Conservation (phyloP, 2,888 invertebrate genomes). For the Amblyjoppa proteus region DNA sequence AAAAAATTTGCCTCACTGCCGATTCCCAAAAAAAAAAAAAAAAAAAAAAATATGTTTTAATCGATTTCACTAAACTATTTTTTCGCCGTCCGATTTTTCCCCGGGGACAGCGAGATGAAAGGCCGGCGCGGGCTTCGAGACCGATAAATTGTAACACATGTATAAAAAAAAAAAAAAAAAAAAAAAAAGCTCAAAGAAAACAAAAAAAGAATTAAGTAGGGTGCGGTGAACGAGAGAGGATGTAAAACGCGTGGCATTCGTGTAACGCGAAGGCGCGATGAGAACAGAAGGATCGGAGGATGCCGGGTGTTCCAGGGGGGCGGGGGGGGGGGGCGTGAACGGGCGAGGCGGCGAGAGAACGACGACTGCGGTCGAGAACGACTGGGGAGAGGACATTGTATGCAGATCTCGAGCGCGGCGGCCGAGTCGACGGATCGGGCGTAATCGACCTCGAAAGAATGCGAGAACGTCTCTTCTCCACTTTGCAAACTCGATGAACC, state of each 20-base stretch:
- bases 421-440: slow-evolving; percentile 71
- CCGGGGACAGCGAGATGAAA: neutral
- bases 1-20: no score
- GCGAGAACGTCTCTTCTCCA: slow-evolving; percentile 60
- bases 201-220: neutral
- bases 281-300: slow-evolving; percentile 43
- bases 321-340: slow-evolving; percentile 23
- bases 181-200: neutral
- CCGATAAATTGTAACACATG: slow-evolving; percentile 46
- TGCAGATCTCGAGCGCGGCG: slow-evolving; percentile 72
- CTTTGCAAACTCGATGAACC: slow-evolving; percentile 38
- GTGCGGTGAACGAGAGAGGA: slow-evolving; percentile 43
- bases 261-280: slow-evolving; percentile 54
- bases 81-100: no score
- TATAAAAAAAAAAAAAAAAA: slow-evolving; percentile 7
- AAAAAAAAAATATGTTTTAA: no score
- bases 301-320: slow-evolving; percentile 24
- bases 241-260: slow-evolving; percentile 59
- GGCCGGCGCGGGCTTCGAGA: neutral
- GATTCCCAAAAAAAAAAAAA: no score
- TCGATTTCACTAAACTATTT: no score
- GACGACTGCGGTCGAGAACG: slow-evolving; percentile 45
- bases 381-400: slow-evolving; percentile 72
- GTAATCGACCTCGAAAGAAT: slow-evolving; percentile 76
- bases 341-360: slow-evolving; percentile 5